Evolutionary conservation across 2,113 vertebrate species (phyloP), one percentile per base, ranked within the genome.

Genomic region (Mastomys coucha): DNA sequence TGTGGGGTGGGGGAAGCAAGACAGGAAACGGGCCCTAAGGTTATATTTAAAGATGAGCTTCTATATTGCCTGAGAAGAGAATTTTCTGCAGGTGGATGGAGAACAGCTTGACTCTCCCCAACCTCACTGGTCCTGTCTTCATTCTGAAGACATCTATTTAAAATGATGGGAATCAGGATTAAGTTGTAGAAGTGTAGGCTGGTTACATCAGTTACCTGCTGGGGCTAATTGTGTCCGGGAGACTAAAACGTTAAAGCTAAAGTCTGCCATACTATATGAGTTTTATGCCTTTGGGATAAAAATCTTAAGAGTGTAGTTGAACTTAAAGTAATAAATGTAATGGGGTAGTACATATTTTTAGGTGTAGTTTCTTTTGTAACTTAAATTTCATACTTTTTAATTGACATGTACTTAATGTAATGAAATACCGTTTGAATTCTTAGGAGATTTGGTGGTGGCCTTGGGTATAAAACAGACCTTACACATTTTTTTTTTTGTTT

Each of bases 31-130:
- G 39, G n/a, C 51, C 42, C 19, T 93, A 51, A 60, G 14, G 3
- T 88, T 89, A 60, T 94, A 51, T 87, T 94, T 95, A 92, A 53
- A 92, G 65, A 53, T 95, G 28, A 53, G 12, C n/a, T 88, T 93
- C 75, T 92, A 0, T 76, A 24, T 85, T 80, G 9, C 28, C 65
- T 2, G 5, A 92, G 89, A 70, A 60, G 84, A 92, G 19, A 78
- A 73, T 77, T 86, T 86, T 94, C 72, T 70, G 36, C 75, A 91
- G 39, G n/a, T 16, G 63, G 45, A 51, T 22, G 58, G 0, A 20
- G 53, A 49, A 7, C 63, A 73, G 45, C 86, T 53, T 70, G 69
- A 49, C 0, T 85, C 13, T 91, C 82, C 49, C 0, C 1, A 2
- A 60, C 12, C 85, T 91, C 2, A 17, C 82, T 17, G 28, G 81